Conservation (phyloP, 2,888 invertebrate species). For the Amblyteles armatorius region DNA sequence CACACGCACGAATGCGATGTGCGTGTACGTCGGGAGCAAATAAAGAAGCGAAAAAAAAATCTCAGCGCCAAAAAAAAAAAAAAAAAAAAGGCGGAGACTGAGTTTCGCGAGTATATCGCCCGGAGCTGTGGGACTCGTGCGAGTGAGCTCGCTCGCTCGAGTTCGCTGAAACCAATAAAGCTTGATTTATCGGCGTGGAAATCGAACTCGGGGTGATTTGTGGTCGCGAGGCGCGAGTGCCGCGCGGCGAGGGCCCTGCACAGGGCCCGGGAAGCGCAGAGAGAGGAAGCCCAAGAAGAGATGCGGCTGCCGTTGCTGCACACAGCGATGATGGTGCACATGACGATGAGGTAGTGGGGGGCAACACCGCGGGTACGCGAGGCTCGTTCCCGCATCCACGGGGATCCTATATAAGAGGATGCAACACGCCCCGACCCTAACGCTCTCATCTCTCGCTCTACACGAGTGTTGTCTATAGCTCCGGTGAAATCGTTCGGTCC, state of each 20-base stretch:
- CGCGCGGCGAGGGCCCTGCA: conserved; percentile 67
- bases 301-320: conserved; percentile 40
- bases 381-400: conserved; percentile 66
- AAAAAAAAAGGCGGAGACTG: conserved; percentile 13
- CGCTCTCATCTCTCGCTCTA: conserved; percentile 57
- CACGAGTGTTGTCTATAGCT: conserved; percentile 32
- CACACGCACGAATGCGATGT: conserved; percentile 23
- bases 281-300: conserved; percentile 43
- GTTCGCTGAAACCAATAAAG: conserved; percentile 79
- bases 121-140: conserved; percentile 38
- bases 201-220: conserved; percentile 82
- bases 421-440: conserved; percentile 68
- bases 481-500: conserved; percentile 6
- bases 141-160: conserved; percentile 62
- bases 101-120: conserved; percentile 24
- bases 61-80: not conserved
- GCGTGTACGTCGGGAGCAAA: conserved; percentile 24
- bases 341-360: conserved; percentile 54
- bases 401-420: conserved; percentile 81
- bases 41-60: conserved; percentile 41
- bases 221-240: conserved; percentile 72
- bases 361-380: conserved; percentile 56
- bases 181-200: conserved; percentile 82
- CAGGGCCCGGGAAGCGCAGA: conserved; percentile 55
- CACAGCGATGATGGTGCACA: conserved; percentile 41